Evolutionary conservation across 2,113 vertebrate genomes (phyloP).

Genomic region (Barnardius zonarius): DNA sequence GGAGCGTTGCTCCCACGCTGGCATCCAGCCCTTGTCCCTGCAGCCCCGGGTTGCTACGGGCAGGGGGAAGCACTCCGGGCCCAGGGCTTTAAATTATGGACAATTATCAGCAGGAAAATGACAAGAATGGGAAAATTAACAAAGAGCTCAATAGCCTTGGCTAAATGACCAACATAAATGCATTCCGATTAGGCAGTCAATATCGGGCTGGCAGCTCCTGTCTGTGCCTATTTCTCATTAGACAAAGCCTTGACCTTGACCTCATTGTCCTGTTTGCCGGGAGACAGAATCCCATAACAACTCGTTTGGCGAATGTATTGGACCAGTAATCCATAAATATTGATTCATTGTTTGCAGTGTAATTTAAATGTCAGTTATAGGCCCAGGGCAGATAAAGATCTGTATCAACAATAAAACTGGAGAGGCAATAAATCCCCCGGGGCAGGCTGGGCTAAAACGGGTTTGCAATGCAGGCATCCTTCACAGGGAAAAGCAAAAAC

Average conservation of each 20-base stretch:
- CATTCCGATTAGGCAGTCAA: slow-evolving; percentile 76
- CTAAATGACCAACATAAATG: background rate
- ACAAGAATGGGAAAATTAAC: background rate
- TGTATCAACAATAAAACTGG: slow-evolving; percentile 77
- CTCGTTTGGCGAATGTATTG: slow-evolving; percentile 78
- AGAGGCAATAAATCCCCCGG: slow-evolving; percentile 68
- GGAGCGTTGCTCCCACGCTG: background rate
- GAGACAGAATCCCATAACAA: slow-evolving; percentile 73
- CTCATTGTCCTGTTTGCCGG: slow-evolving; percentile 76
- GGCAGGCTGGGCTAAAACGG: slow-evolving; percentile 42
- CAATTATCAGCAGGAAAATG: background rate
- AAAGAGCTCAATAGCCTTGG: background rate
- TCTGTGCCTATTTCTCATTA: slow-evolving; percentile 78
- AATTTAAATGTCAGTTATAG: slow-evolving; percentile 95
- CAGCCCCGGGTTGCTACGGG: background rate
- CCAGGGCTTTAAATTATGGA: background rate
- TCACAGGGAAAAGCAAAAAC: background rate
- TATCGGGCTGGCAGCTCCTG: slow-evolving; percentile 79
- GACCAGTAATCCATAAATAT: slow-evolving; percentile 91
- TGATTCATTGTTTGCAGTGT: slow-evolving; percentile 91
- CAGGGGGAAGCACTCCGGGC: background rate
- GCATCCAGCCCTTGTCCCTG: background rate
- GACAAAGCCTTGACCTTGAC: slow-evolving; percentile 89
- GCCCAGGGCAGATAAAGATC: slow-evolving; percentile 86
- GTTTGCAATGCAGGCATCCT: background rate